phyloP scores from a whole-genome alignment of 2,797 vertebrate genomes.

The Enteromius radiatus region DNA sequence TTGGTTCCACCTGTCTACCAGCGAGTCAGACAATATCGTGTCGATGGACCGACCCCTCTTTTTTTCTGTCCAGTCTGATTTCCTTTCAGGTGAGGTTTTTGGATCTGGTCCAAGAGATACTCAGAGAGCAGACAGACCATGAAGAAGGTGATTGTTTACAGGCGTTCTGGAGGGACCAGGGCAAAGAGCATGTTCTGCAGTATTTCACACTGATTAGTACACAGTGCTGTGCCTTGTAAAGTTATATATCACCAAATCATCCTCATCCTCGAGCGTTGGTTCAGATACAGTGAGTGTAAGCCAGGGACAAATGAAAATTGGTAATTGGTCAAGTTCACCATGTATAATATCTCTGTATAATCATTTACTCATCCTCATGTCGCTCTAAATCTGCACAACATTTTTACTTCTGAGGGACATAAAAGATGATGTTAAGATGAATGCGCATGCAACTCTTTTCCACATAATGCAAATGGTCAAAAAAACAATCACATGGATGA shows the following conservation, averaged over 20 bases:
- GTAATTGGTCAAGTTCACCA: background rate
- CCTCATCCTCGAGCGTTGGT: background rate
- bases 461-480: background rate
- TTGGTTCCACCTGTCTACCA: slow-evolving; percentile 31
- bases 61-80: slow-evolving; percentile 40
- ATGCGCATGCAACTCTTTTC: background rate
- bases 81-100: slow-evolving; percentile 33
- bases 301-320: background rate
- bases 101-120: slow-evolving; percentile 31
- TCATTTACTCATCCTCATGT: background rate
- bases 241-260: background rate
- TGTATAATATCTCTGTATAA: background rate
- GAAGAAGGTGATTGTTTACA: slow-evolving; percentile 51
- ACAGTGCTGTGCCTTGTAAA: slow-evolving; percentile 1
- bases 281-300: background rate
- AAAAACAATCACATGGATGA: background rate
- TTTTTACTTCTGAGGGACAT: background rate
- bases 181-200: slow-evolving; percentile 17
- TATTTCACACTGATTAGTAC: slow-evolving; percentile 22
- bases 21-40: slow-evolving; percentile 4
- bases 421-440: background rate
- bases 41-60: slow-evolving; percentile 11
- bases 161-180: slow-evolving; percentile 18
- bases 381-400: background rate
- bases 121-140: slow-evolving; percentile 29